phyloP scores from a whole-genome alignment of 2,113 vertebrate genomes.

The Forbesichthys papilliferus region DNA sequence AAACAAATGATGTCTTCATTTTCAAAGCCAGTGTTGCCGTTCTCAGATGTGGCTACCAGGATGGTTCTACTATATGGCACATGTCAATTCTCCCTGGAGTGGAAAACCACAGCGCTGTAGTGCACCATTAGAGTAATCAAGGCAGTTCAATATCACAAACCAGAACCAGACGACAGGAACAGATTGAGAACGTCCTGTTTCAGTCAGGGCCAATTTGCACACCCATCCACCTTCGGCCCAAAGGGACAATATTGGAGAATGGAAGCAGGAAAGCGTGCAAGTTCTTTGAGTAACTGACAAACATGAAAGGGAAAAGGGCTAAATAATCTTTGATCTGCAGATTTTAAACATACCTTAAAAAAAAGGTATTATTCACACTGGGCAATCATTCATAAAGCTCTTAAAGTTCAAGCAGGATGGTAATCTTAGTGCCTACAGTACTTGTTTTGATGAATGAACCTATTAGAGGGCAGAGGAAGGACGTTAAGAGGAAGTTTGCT shows the following conservation, averaged over 20 bases:
- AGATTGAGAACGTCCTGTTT: slow-evolving; percentile 78
- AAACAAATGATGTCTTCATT: slow-evolving; percentile 63
- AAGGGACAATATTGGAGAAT: slow-evolving; percentile 53
- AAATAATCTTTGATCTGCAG: slow-evolving; percentile 45
- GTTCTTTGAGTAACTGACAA: slow-evolving; percentile 47
- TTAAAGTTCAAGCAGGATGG: slow-evolving; percentile 45
- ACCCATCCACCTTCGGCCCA: slow-evolving; percentile 61
- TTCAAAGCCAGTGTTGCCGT: slow-evolving; percentile 41
- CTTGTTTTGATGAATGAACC: slow-evolving; percentile 57
- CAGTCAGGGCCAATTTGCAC: slow-evolving; percentile 70
- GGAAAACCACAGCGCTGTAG: slow-evolving; percentile 58
- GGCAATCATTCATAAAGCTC: slow-evolving; percentile 38
- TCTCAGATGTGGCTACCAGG: slow-evolving; percentile 54
- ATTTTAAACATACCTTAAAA: slow-evolving; percentile 35
- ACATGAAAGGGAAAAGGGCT: slow-evolving; percentile 40
- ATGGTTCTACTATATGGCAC: slow-evolving; percentile 62
- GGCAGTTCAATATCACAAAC: slow-evolving; percentile 66
- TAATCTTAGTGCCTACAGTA: slow-evolving; percentile 26
- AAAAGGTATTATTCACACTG: slow-evolving; percentile 33
- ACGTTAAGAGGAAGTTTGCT: slow-evolving; percentile 25
- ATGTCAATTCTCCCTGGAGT: slow-evolving; percentile 62
- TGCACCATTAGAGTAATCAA: slow-evolving; percentile 70
- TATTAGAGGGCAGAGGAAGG: slow-evolving; percentile 33
- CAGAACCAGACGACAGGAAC: slow-evolving; percentile 73
- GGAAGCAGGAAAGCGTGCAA: slow-evolving; percentile 53